A percentile compares a stretch with the other conserved stretches of the same genome.
These are phyloP conservation scores for Pionites leucogaster DNA, from an alignment of 2,113 vertebrate species.

Conservation along the genomic window DNA sequence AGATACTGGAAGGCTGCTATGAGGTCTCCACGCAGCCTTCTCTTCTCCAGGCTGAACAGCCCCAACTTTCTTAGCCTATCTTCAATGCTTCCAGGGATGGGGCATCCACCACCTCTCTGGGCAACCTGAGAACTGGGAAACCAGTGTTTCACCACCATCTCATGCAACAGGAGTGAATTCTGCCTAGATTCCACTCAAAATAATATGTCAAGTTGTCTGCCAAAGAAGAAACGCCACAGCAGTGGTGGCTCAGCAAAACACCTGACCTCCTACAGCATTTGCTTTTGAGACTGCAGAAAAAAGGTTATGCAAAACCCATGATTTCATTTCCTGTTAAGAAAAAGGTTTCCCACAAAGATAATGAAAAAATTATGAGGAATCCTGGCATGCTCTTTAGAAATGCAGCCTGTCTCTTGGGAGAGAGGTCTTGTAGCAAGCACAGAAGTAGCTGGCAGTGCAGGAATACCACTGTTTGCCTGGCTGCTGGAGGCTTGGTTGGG, in stretches of 20 bases:
- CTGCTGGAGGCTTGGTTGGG: background rate
- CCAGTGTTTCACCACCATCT: background rate
- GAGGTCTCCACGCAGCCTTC: too few relatives aligned
- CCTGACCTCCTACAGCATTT: background rate
- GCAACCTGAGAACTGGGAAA: background rate
- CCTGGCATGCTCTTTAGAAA: background rate
- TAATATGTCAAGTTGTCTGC: background rate
- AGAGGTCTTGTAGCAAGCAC: background rate
- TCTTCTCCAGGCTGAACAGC: too few relatives aligned
- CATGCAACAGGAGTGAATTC: background rate
- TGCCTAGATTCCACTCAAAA: background rate
- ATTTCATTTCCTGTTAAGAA: background rate
- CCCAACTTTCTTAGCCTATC: too few relatives aligned
- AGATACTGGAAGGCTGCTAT: too few relatives aligned
- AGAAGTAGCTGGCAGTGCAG: background rate
- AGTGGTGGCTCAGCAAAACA: background rate
- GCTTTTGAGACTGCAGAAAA: background rate
- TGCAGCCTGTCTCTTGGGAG: background rate
- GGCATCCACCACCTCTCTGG: background rate
- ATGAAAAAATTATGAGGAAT: background rate
- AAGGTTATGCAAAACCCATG: background rate
- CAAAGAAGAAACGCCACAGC: background rate
- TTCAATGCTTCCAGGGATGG: accelerated
- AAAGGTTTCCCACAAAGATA: background rate
- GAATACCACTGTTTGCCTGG: background rate